Evolutionary conservation across 2,113 vertebrate genomes (phyloP).

Genomic region (Zapus hudsonius): DNA sequence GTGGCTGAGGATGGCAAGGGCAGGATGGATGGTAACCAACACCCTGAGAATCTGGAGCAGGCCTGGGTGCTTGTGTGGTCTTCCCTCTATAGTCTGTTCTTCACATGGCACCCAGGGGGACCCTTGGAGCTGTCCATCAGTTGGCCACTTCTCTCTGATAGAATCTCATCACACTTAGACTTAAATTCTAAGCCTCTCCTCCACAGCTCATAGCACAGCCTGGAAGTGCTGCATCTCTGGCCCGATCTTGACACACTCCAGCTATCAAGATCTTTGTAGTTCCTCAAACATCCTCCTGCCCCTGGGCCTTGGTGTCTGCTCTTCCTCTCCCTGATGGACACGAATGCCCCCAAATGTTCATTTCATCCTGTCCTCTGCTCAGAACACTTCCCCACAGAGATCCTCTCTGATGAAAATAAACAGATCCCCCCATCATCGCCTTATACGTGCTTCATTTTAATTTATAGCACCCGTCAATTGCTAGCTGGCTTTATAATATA

Average conservation of each 20-base stretch:
- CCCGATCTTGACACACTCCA: neutral
- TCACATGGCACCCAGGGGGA: neutral
- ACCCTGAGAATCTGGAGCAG: neutral
- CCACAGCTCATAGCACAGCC: neutral
- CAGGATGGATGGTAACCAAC: neutral
- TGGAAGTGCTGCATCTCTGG: neutral
- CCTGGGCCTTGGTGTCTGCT: neutral
- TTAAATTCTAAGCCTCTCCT: neutral
- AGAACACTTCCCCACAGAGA: conserved; percentile 25
- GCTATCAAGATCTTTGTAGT: neutral
- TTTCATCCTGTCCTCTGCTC: neutral
- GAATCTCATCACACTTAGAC: no score
- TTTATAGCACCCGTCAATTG: neutral
- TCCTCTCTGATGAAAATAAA: neutral
- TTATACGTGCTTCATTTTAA: neutral
- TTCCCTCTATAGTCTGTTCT: neutral
- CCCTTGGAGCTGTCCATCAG: neutral
- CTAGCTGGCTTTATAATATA: neutral
- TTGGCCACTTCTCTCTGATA: neutral
- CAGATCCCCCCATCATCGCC: neutral
- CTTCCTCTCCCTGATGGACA: neutral
- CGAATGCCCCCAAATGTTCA: neutral
- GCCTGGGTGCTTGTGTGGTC: neutral
- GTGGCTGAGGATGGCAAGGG: neutral
- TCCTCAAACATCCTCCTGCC: neutral